Percentiles rank a stretch among this genome's conserved stretches.
Conservation (phyloP, 2,113 vertebrate species). For the Chamaetylas fuelleborni region DNA sequence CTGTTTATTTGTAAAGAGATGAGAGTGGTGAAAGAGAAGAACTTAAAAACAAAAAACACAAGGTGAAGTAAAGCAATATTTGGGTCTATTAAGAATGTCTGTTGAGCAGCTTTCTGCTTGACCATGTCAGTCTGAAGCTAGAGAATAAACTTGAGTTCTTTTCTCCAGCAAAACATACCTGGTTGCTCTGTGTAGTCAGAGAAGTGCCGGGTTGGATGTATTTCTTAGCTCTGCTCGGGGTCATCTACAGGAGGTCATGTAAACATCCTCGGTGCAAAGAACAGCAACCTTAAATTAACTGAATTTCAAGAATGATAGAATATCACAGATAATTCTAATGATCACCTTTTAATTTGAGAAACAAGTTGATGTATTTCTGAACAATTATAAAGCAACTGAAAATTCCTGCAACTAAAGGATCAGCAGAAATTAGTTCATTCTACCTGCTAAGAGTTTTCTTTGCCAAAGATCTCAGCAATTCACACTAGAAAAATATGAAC, state of each 20-base stretch:
- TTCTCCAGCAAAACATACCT: background rate
- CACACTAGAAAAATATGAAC: background rate
- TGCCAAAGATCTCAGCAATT: background rate
- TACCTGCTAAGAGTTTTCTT: background rate
- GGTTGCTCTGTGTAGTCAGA: background rate
- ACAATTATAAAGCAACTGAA: background rate
- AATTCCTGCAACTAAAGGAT: background rate
- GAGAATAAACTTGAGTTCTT: background rate
- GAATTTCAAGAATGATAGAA: background rate
- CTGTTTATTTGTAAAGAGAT: background rate
- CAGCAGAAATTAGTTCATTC: background rate
- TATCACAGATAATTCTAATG: background rate
- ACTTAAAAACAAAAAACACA: background rate
- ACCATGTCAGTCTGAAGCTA: background rate
- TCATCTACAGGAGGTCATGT: background rate
- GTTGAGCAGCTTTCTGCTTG: background rate
- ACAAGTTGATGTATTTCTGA: background rate
- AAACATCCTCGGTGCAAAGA: background rate
- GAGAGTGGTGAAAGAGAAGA: background rate
- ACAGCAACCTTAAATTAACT: background rate
- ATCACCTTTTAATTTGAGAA: background rate
- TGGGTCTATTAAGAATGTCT: background rate
- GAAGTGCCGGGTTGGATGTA: background rate
- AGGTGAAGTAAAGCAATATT: background rate
- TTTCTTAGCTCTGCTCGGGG: fast-evolving